Evolutionary conservation across 2,797 vertebrate species (phyloP).

Genomic region (Platyrinchus mystaceus): DNA sequence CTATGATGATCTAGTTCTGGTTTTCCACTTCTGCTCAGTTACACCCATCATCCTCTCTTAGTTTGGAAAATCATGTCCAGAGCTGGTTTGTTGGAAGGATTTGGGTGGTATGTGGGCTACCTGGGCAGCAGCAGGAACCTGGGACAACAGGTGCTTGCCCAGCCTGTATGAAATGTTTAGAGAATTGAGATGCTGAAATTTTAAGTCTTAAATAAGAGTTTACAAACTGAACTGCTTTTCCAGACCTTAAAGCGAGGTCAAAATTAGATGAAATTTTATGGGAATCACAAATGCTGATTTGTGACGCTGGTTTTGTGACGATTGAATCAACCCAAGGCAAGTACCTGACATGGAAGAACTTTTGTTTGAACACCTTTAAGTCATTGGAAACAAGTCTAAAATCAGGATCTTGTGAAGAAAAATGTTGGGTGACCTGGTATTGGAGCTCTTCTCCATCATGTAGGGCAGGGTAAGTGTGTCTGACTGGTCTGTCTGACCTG

Average conservation of each 20-base stretch:
- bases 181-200: neutral
- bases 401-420: neutral
- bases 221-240: neutral
- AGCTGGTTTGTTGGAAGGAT: neutral
- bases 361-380: neutral
- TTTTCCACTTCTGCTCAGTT: neutral
- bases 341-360: neutral
- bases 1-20: neutral
- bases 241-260: neutral
- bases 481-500: neutral
- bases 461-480: neutral
- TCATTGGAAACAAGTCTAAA: neutral
- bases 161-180: fast-evolving
- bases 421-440: neutral
- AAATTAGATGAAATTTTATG: neutral
- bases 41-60: neutral
- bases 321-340: neutral
- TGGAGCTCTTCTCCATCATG: neutral
- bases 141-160: fast-evolving
- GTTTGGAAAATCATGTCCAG: neutral
- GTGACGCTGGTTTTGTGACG: neutral
- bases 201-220: neutral
- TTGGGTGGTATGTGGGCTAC: neutral
- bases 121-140: neutral
- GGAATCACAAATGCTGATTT: neutral